Conservation (phyloP, 2,797 vertebrate species). For the Pogoniulus pusillus region DNA sequence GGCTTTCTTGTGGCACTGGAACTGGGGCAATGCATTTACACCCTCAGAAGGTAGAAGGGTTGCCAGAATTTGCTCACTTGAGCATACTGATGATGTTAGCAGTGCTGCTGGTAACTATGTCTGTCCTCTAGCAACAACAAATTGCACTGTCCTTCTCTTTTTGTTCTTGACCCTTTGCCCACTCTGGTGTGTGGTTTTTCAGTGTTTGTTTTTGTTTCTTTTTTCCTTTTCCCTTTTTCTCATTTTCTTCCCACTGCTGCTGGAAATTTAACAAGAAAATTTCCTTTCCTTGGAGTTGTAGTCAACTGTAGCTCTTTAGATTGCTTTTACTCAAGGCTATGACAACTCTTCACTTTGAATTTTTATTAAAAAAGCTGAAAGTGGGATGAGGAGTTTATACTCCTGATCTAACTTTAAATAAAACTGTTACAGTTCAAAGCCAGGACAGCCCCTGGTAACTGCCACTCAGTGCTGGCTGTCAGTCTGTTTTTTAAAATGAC, state of each 20-base stretch:
- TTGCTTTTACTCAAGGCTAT: constrained; percentile 57
- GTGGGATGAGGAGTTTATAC: constrained; percentile 14
- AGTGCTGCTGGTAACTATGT: background rate
- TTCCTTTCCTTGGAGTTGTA: background rate
- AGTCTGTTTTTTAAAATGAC: constrained; percentile 39
- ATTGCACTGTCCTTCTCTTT: background rate
- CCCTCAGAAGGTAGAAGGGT: background rate
- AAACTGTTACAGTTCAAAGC: constrained; percentile 43
- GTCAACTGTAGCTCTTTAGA: background rate
- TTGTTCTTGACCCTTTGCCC: background rate
- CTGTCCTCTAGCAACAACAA: background rate
- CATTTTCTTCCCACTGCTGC: background rate
- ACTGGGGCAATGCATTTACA: background rate
- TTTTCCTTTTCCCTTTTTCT: background rate
- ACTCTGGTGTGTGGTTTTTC: background rate
- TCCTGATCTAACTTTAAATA: constrained; percentile 46
- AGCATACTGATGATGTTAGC: background rate
- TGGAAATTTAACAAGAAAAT: constrained; percentile 26
- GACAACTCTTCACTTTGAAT: constrained; percentile 22
- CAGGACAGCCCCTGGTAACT: constrained; percentile 27
- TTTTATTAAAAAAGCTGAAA: constrained; percentile 57
- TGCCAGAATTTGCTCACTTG: background rate
- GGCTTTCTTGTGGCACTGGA: background rate
- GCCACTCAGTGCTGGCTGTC: constrained; percentile 17
- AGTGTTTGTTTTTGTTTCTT: background rate